Evolutionary conservation across 1,140 invertebrate genomes (phyloP).

Genomic region (Hycleus cichorii): DNA sequence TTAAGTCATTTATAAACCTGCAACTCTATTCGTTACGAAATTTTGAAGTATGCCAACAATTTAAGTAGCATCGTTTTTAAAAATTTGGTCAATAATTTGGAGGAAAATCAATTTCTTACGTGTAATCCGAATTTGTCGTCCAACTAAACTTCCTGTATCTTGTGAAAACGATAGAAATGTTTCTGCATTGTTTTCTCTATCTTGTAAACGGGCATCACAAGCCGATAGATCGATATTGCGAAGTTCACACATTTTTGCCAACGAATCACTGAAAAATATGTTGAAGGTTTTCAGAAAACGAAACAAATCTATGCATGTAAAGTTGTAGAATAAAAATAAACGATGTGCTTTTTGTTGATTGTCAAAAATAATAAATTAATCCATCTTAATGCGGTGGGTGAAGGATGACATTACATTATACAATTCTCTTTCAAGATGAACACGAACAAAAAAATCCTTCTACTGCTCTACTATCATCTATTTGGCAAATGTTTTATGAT

Average conservation of each 20-base stretch:
- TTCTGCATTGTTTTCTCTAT: conserved; percentile 46
- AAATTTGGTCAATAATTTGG: too few species aligned
- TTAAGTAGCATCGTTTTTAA: too few species aligned
- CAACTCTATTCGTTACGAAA: too few species aligned
- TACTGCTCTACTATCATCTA: background rate
- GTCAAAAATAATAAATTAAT: too few species aligned
- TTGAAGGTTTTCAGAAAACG: too few species aligned
- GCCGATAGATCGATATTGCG: conserved; percentile 52
- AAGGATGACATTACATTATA: background rate
- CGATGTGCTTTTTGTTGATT: too few species aligned
- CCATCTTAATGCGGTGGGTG: too few species aligned
- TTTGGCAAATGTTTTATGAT: too few species aligned
- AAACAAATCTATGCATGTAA: too few species aligned
- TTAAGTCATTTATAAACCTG: too few species aligned
- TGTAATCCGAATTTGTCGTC: conserved; percentile 61
- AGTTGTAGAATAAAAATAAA: too few species aligned
- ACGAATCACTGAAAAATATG: conserved; percentile 42
- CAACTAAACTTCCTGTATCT: conserved; percentile 59
- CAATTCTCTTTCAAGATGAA: background rate
- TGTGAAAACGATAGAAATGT: conserved; percentile 43
- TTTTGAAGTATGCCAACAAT: too few species aligned
- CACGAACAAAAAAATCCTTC: background rate
- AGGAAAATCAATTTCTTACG: conserved; percentile 40
- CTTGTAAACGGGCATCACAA: conserved; percentile 57
- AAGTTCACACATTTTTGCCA: conserved; percentile 51